Evolutionary conservation across 2,113 vertebrate species (phyloP).

Genomic region (Megalops atlanticus): DNA sequence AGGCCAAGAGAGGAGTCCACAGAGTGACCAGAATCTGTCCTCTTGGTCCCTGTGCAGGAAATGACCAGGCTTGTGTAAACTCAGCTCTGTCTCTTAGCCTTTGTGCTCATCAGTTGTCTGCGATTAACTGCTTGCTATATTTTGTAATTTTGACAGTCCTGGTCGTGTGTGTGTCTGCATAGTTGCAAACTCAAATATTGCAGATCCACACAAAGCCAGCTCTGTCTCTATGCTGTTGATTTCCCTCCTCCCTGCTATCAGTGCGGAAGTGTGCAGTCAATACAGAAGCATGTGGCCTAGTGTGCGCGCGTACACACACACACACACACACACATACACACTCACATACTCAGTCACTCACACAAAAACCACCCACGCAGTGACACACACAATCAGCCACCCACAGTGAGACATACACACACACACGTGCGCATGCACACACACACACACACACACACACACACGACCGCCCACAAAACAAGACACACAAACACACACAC

Average conservation of each 20-base stretch:
- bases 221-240: not conserved
- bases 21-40: not conserved
- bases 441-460: not conserved
- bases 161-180: not conserved
- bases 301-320: not conserved
- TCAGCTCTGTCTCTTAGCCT: not conserved
- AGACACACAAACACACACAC: not conserved
- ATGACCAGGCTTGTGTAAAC: not conserved
- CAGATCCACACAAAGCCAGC: conserved; percentile 4
- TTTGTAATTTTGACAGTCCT: not conserved
- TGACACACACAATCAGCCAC: too few relatives aligned
- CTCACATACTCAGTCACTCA: conserved; percentile 14
- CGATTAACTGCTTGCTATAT: not conserved
- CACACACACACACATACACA: not conserved
- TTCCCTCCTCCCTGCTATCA: conserved; percentile 6
- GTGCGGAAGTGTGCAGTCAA: conserved; percentile 23
- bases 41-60: not conserved
- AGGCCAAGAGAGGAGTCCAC: not conserved
- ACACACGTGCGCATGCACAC: not conserved
- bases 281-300: not conserved
- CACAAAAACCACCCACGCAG: not conserved
- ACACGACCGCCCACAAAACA: not conserved
- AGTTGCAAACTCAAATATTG: not conserved
- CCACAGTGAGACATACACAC: too few relatives aligned
- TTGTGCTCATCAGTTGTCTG: not conserved